Evolutionary conservation across 2,797 vertebrate species (phyloP), one percentile per base, ranked within the genome.

Genomic region (Rallus crepitans): DNA sequence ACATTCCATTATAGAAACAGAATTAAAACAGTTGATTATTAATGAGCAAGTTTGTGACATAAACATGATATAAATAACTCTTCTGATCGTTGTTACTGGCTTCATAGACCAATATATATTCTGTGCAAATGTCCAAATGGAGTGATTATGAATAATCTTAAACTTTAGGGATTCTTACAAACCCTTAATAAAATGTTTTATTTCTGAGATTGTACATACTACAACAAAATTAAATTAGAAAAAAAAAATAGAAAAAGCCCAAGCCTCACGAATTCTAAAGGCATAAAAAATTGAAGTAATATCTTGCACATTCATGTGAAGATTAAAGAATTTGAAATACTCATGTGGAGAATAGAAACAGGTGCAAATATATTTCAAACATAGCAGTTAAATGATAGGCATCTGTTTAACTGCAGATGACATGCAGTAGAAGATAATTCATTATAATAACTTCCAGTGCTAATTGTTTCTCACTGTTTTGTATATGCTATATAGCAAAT

Each of bases 391-490:
- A 95, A 89, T 59, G 8, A 75, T 91, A 86, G 9, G 7, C 27
- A 89, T 95, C 45, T 55, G 52, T 92, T 93, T 93, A 96, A 94
- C 63, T 60, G 37, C 53, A 90, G 31, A 59, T 95, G 78, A 94
- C 35, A 57, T 53, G 10, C 48, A 88, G 37, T 27, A 84, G 33
- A 87, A 90, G 55, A 89, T 66, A 88, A 80, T 7, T 5, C 5
- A 37, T 31, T 42, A 20, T 59, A 92, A 88, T 47, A 72, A 89
- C 68, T 91, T 94, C 92, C 20, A 66, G 7, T 17, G 23, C 11
- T 86, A 37, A 66, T 76, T 28, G 7, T 82, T 96, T 87, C 75
- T 87, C 72, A 73, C 17, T 65, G 20, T 52, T 92, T 87, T 63
- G 18, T 78, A 17, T 70, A 59, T 84, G 7, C 72, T 73, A 73